Evolutionary conservation across 2,113 vertebrate genomes (phyloP).

Genomic region (Trinectes maculatus): DNA sequence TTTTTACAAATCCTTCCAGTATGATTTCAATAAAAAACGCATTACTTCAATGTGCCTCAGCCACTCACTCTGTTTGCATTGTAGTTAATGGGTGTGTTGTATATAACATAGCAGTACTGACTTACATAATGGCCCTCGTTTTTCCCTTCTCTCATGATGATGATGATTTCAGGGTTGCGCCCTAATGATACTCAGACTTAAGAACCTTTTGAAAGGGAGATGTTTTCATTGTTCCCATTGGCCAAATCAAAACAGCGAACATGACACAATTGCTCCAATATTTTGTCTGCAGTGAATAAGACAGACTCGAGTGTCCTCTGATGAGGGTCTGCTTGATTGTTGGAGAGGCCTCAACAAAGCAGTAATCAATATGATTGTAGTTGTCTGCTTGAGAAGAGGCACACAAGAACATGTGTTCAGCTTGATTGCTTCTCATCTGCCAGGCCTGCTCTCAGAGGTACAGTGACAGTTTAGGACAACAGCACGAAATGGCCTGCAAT

Average conservation of each 20-base stretch:
- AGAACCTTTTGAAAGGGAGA: slow-evolving; percentile 63
- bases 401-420: slow-evolving; percentile 58
- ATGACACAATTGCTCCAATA: slow-evolving; percentile 33
- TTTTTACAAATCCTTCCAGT: slow-evolving; percentile 1
- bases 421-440: slow-evolving; percentile 70
- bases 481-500: slow-evolving; percentile 51
- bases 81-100: background rate
- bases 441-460: slow-evolving; percentile 52
- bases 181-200: slow-evolving; percentile 52
- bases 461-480: slow-evolving; percentile 51
- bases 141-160: slow-evolving; percentile 18
- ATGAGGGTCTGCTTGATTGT: slow-evolving; percentile 73
- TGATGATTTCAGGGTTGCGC: slow-evolving; percentile 49
- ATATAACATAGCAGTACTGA: background rate
- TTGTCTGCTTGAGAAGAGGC: slow-evolving; percentile 69
- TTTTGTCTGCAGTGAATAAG: slow-evolving; percentile 52
- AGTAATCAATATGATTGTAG: slow-evolving; percentile 76
- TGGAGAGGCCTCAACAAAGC: slow-evolving; percentile 73
- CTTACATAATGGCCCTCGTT: slow-evolving; percentile 33
- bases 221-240: slow-evolving; percentile 46
- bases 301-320: slow-evolving; percentile 55
- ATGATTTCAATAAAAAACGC: slow-evolving; percentile 14
- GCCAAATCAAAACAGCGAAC: slow-evolving; percentile 49
- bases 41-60: background rate
- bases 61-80: slow-evolving; percentile 18